A percentile compares a stretch with the other conserved stretches of the same genome.
Conservation (phyloP, 2,797 vertebrate species). For the Aphelocoma californica region DNA sequence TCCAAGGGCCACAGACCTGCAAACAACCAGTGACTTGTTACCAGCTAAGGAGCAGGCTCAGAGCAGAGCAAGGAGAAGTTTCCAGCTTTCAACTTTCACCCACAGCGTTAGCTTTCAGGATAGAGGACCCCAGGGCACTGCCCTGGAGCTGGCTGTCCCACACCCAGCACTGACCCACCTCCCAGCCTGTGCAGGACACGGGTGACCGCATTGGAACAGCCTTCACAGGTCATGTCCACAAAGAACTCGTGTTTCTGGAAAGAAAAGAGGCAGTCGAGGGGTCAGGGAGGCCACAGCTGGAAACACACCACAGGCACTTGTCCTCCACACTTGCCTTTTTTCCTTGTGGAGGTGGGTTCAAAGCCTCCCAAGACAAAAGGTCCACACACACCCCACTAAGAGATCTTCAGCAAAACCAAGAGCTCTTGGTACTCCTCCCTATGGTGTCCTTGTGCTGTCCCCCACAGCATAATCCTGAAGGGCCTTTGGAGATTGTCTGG, state of each 20-base stretch:
- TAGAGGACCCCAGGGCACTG: background rate
- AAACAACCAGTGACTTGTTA: background rate
- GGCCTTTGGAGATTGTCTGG: background rate
- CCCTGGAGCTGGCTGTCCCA: background rate
- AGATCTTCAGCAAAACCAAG: background rate
- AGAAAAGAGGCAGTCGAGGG: background rate
- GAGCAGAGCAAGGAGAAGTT: background rate
- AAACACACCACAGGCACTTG: background rate
- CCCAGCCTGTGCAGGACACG: conserved; percentile 88
- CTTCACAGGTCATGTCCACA: conserved; percentile 95
- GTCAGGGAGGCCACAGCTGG: background rate
- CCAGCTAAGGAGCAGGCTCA: background rate
- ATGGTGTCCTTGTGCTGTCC: accelerated
- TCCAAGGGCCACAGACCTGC: background rate
- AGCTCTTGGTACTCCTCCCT: background rate
- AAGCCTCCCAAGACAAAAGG: background rate
- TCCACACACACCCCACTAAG: background rate
- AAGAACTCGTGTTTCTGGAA: conserved; percentile 93
- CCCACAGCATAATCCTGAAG: background rate
- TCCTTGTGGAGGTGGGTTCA: background rate
- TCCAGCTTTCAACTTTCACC: background rate
- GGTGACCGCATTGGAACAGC: conserved; percentile 88
- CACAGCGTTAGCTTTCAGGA: background rate
- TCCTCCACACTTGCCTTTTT: background rate
- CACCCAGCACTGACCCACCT: conserved; percentile 74